phyloP scores from a whole-genome alignment of 2,888 invertebrate genomes.

The Dilophus febrilis region DNA sequence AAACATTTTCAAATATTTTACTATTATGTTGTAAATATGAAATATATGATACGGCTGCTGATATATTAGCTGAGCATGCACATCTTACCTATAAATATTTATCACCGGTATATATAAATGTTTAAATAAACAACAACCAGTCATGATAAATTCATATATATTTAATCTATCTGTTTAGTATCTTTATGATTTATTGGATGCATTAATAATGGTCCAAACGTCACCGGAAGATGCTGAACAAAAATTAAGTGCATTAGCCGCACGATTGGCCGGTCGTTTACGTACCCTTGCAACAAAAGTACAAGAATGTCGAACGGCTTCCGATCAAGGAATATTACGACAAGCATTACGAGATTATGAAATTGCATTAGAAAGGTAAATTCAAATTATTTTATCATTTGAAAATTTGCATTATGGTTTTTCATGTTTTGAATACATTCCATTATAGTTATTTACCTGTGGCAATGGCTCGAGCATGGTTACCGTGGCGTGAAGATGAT shows the following conservation, averaged over 20 bases:
- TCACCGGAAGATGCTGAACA: conserved; percentile 91
- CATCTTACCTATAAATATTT: conserved; percentile 91
- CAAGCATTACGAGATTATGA: conserved; percentile 85
- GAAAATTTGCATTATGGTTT: conserved; percentile 12
- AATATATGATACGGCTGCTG: conserved; percentile 93
- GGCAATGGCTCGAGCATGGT: conserved; percentile 98
- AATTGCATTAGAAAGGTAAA: conserved; percentile 57
- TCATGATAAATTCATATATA: neutral
- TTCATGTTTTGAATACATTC: too few relatives aligned
- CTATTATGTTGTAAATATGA: conserved; percentile 93
- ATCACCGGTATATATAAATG: conserved; percentile 56
- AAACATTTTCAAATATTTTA: conserved; percentile 91
- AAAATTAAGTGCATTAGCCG: conserved; percentile 87
- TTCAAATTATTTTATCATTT: too few relatives aligned
- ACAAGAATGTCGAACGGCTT: conserved; percentile 76
- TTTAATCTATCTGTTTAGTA: conserved; percentile 35
- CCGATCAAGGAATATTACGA: conserved; percentile 77
- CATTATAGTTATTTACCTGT: conserved; percentile 80
- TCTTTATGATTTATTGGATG: conserved; percentile 88
- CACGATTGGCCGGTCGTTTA: conserved; percentile 74
- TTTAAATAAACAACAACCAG: neutral
- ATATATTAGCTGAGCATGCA: conserved; percentile 92
- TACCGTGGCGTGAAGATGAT: conserved; percentile 95
- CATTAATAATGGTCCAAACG: conserved; percentile 91
- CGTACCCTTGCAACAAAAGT: conserved; percentile 86